Percentiles rank a stretch among this genome's conserved stretches.
phyloP scores from a whole-genome alignment of 2,888 invertebrate species.

The Cheilosia pagana region DNA sequence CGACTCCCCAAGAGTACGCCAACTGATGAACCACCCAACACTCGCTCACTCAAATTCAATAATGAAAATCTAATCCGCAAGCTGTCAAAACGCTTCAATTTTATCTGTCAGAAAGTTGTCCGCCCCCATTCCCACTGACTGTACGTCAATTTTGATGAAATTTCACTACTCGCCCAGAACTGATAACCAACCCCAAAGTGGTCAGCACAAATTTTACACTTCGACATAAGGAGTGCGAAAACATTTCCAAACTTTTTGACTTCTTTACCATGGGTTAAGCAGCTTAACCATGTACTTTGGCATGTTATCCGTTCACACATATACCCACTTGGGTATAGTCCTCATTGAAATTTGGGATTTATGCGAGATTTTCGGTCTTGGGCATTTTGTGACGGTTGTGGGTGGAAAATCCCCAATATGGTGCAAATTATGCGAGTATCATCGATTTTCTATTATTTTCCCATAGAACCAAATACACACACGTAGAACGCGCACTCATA shows the following conservation, averaged over 20 bases:
- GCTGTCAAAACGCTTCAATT: constrained; percentile 30
- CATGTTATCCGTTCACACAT: constrained; percentile 4
- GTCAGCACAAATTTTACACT: constrained; percentile 34
- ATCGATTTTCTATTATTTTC: constrained; percentile 61
- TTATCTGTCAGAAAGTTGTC: constrained; percentile 5
- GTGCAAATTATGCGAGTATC: constrained; percentile 52
- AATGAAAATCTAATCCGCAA: constrained; percentile 36
- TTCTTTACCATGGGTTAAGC: constrained; percentile 14
- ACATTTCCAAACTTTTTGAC: constrained; percentile 15
- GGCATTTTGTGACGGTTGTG: constrained; percentile 20
- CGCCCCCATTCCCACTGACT: no score
- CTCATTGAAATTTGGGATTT: constrained; percentile 9
- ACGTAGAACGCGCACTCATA: not conserved
- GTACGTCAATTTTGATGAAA: not conserved
- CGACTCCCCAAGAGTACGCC: not conserved
- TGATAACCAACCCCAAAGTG: constrained; percentile 18
- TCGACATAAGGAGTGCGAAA: not conserved
- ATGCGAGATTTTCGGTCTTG: constrained; percentile 17
- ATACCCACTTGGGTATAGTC: not conserved
- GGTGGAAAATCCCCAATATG: constrained; percentile 24
- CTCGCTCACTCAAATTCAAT: constrained; percentile 6
- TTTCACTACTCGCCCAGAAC: not conserved
- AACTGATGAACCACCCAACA: constrained; percentile 14
- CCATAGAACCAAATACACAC: constrained; percentile 28
- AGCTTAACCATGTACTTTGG: constrained; percentile 1